phyloP scores from a whole-genome alignment of 2,888 invertebrate species.

The Galerucella calmariensis region DNA sequence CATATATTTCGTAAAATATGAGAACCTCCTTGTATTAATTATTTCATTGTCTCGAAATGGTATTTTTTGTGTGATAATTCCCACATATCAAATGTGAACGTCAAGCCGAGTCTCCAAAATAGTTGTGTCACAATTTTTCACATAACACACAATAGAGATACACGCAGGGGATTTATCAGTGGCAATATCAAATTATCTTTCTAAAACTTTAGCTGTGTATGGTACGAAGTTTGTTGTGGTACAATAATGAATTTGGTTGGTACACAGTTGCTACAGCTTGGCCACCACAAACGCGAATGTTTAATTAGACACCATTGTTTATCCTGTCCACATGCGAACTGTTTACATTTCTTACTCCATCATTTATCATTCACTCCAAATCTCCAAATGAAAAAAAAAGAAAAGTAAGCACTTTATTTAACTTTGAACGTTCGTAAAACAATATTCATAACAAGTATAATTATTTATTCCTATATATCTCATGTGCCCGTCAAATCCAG shows the following conservation, averaged over 20 bases:
- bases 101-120: too few species aligned
- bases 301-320: conserved; percentile 28
- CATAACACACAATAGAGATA: background rate
- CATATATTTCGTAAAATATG: too few species aligned
- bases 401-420: background rate
- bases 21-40: too few species aligned
- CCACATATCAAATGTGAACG: too few species aligned
- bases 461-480: too few species aligned
- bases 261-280: conserved; percentile 10
- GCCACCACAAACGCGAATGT: conserved; percentile 14
- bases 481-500: too few species aligned
- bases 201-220: background rate
- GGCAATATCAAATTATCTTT: background rate
- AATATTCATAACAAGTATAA: background rate
- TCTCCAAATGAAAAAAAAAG: background rate
- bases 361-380: conserved; percentile 19
- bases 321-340: conserved; percentile 22
- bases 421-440: background rate
- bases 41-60: too few species aligned
- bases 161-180: background rate
- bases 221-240: conserved; percentile 11
- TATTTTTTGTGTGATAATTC: too few species aligned
- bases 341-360: conserved; percentile 16
- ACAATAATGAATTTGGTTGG: conserved; percentile 18
- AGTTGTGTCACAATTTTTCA: background rate